Evolutionary conservation across 2,113 vertebrate species (phyloP), one percentile per base, ranked within the genome.

Genomic region (Loxodonta africana): DNA sequence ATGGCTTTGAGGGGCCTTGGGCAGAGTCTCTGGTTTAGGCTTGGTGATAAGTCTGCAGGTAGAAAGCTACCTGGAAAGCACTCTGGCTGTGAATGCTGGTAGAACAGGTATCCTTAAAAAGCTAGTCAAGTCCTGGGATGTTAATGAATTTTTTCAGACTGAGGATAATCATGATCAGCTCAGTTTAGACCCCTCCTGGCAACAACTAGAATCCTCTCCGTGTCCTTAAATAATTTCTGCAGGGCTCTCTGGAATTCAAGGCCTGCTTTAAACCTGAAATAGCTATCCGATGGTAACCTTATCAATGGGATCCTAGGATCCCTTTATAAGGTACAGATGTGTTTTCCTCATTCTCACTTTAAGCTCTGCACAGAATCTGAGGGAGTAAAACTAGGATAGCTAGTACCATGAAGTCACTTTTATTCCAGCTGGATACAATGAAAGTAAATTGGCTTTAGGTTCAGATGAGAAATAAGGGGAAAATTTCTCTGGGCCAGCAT

Each of bases 31-130:
- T 10, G 28, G 57, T 86, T 94, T 63, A 69, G 67, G 53, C 51
- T 14, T 85, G 2, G n/a, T 28, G 25, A 73, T 73, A 6, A 18
- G 80, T 41, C 53, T 89, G 37, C 46, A 94, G 71, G 21, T 48
- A 57, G 84, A 1, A 85, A 89, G 83, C 37, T 80, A 93, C 37
- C 81, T 88, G 14, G 53, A 91, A 94, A 92, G 83, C 11, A 62
- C n/a, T n/a, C 77, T 91, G 62, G 41, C 51, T 71, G 0, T 73
- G 60, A 62, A 88, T 65, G n/a, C 74, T 18, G 17, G 60, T 62
- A 62, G 60, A 62, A 62, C 63, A 67, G 51, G 26, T 51, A 9
- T 78, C 51, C 41, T 53, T 44, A 62, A 44, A 60, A 46, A 57
- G 15, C 53, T 57, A 57, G 53, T 11, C 53, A 57, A 14, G 10